Conservation (phyloP, 2,888 invertebrate genomes). For the Tachina grossa region DNA sequence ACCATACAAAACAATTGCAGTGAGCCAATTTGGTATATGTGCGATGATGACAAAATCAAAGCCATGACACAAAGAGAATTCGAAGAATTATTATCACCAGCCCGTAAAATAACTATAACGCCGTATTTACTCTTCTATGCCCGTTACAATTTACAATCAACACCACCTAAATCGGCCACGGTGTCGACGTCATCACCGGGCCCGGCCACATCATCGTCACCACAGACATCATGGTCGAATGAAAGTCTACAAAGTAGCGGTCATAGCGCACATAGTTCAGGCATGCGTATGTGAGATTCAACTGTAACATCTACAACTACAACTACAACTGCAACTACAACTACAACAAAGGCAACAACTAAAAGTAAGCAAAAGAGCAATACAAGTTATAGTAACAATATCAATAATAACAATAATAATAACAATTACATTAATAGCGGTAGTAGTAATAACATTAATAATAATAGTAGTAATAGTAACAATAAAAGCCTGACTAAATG, state of each 20-base stretch:
- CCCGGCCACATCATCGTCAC: slow-evolving; percentile 72
- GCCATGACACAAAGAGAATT: slow-evolving; percentile 91
- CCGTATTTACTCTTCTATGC: slow-evolving; percentile 94
- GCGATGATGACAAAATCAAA: slow-evolving; percentile 93
- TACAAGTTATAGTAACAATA: slow-evolving; percentile 48
- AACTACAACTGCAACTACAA: slow-evolving; percentile 38
- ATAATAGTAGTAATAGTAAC: slow-evolving; percentile 46
- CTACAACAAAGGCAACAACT: slow-evolving; percentile 59
- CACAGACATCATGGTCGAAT: slow-evolving; percentile 78
- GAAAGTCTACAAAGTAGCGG: slow-evolving; percentile 77
- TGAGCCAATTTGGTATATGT: slow-evolving; percentile 89
- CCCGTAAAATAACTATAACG: slow-evolving; percentile 90
- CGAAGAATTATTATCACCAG: slow-evolving; percentile 89
- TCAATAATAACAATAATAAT: slow-evolving; percentile 29
- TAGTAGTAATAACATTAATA: slow-evolving; percentile 29
- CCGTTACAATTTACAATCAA: slow-evolving; percentile 84
- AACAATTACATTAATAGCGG: background rate
- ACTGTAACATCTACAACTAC: slow-evolving; percentile 47
- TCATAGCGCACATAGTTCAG: slow-evolving; percentile 67
- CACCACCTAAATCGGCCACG: slow-evolving; percentile 67
- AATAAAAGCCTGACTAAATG: slow-evolving; percentile 69
- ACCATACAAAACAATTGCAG: slow-evolving; percentile 73
- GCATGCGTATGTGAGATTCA: slow-evolving; percentile 76
- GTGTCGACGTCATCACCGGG: slow-evolving; percentile 58
- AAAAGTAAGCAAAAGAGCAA: slow-evolving; percentile 66